phyloP scores from a whole-genome alignment of 2,888 invertebrate species.

The Acleris sparsana region DNA sequence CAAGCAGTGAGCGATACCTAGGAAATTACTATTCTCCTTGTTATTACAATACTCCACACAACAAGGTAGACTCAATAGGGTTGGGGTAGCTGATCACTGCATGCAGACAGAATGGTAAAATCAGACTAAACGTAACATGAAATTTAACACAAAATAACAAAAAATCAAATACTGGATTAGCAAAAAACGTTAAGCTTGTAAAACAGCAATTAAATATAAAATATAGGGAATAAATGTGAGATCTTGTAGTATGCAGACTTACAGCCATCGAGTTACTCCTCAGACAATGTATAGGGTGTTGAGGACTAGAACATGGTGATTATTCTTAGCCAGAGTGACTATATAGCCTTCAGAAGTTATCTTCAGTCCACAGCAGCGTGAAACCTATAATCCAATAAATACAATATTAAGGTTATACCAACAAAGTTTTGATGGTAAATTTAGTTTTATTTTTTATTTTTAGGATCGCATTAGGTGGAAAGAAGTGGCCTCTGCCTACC shows the following conservation, averaged over 20 bases:
- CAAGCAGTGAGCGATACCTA: constrained; percentile 62
- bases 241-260: constrained; percentile 84
- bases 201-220: constrained; percentile 82
- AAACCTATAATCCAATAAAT: constrained; percentile 87
- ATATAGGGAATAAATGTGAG: constrained; percentile 84
- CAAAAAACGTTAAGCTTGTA: constrained; percentile 81
- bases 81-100: constrained; percentile 67
- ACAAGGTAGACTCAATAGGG: constrained; percentile 61
- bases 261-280: constrained; percentile 84
- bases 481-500: no score
- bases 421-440: no score
- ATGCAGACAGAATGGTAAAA: constrained; percentile 66
- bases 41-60: constrained; percentile 64
- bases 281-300: constrained; percentile 96
- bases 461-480: no score
- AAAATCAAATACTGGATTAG: constrained; percentile 83
- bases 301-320: constrained; percentile 98
- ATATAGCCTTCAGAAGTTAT: constrained; percentile 98
- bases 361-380: constrained; percentile 98
- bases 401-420: no score
- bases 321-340: constrained; percentile 98
- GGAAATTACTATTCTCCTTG: constrained; percentile 50
- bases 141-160: constrained; percentile 79
- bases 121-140: constrained; percentile 72
- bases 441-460: no score